Conservation (phyloP, 2,888 invertebrate species). For the Leptinotarsa tumamoca region DNA sequence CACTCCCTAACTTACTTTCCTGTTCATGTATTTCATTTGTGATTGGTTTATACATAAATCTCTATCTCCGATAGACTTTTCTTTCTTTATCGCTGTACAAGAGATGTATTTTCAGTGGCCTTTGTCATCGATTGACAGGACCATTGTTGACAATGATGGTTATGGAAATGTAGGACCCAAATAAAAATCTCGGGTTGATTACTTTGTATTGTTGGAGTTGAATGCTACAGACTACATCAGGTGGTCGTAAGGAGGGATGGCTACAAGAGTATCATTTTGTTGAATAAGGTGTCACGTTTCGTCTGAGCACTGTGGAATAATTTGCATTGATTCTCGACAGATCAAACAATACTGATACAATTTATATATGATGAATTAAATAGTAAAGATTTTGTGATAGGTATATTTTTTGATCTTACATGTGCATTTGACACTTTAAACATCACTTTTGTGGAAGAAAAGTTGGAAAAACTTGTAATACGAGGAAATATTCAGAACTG, state of each 20-base stretch:
- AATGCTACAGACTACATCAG: not conserved
- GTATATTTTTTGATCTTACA: no score
- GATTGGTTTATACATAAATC: constrained; percentile 20
- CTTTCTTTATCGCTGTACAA: constrained; percentile 9
- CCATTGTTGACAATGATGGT: constrained; percentile 19
- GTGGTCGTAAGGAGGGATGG: not conserved
- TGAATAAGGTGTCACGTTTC: not conserved
- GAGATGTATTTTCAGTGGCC: constrained; percentile 18
- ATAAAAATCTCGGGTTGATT: constrained; percentile 16
- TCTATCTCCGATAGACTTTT: not conserved
- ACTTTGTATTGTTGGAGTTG: constrained; percentile 10
- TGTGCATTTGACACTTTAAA: no score
- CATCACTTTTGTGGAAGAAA: no score
- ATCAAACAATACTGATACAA: no score
- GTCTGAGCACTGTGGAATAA: not conserved
- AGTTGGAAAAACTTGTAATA: no score
- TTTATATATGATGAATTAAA: no score
- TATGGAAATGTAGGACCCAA: constrained; percentile 15
- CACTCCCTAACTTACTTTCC: not conserved
- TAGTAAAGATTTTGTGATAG: no score
- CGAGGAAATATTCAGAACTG: no score
- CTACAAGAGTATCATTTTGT: not conserved
- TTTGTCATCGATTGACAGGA: constrained; percentile 18
- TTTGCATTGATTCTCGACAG: not conserved
- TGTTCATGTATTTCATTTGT: constrained; percentile 2